These are phyloP conservation scores for Acropternis orthonyx DNA, from an alignment of 2,797 vertebrate species.

Conservation along the genomic window DNA sequence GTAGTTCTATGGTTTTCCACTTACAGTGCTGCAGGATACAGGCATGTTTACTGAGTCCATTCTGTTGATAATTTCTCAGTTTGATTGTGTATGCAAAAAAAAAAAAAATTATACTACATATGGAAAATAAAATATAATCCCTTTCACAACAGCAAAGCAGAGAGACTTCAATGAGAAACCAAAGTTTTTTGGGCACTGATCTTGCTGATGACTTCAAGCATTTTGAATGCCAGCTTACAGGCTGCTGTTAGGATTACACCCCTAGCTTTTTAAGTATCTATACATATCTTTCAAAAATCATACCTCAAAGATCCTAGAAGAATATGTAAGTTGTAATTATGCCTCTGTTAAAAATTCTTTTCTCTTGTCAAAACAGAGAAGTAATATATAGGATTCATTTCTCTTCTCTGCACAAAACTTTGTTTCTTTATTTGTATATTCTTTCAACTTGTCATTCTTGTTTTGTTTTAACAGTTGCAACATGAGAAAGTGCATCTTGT, in stretches of 20 bases:
- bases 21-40: neutral
- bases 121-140: neutral
- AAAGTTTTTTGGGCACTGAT: neutral
- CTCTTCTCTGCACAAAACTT: neutral
- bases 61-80: neutral
- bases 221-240: neutral
- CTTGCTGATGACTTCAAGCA: neutral
- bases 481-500: neutral
- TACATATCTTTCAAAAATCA: neutral
- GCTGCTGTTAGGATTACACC: neutral
- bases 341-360: neutral
- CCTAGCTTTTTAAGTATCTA: neutral
- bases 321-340: neutral
- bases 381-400: neutral
- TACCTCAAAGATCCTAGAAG: neutral
- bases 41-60: neutral
- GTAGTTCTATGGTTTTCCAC: neutral
- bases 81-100: neutral
- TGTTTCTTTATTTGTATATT: neutral
- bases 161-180: neutral
- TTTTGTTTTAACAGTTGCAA: neutral
- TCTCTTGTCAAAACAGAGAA: neutral
- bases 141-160: neutral
- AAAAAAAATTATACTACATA: neutral
- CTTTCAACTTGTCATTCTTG: neutral